Conservation (phyloP, 2,797 vertebrate species). For the Alectoris magna region DNA sequence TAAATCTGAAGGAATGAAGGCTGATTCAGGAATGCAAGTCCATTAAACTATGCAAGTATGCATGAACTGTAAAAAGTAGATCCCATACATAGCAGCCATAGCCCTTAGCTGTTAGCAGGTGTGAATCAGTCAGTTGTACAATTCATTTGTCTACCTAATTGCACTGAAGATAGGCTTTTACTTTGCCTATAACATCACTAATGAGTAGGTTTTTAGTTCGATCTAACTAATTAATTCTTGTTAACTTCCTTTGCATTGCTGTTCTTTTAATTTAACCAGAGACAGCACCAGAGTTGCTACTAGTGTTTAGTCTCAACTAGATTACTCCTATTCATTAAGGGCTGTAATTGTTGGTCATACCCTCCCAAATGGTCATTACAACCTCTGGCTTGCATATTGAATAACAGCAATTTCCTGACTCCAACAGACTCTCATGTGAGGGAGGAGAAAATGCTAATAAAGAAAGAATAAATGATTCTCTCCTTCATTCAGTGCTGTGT, state of each 20-base stretch:
- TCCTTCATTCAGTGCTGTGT: constrained; percentile 83
- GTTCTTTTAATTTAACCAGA: constrained; percentile 88
- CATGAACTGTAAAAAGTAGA: constrained; percentile 86
- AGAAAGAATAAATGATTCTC: constrained; percentile 86
- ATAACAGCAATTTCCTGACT: constrained; percentile 89
- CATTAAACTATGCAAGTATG: constrained; percentile 87
- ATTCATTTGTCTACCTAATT: constrained; percentile 94
- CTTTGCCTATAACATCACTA: constrained; percentile 90
- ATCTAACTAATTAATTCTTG: constrained; percentile 92
- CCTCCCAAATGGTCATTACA: constrained; percentile 87
- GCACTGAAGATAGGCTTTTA: constrained; percentile 89
- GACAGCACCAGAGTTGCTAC: constrained; percentile 82
- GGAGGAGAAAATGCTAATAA: constrained; percentile 87
- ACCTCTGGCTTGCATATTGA: constrained; percentile 86
- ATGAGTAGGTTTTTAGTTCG: constrained; percentile 88
- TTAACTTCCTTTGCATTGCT: constrained; percentile 87
- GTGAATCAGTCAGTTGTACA: constrained; percentile 88
- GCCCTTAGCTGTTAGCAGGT: constrained; percentile 88
- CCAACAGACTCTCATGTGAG: constrained; percentile 83
- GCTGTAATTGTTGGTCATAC: constrained; percentile 87
- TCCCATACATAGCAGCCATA: constrained; percentile 78
- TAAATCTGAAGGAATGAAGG: constrained; percentile 78
- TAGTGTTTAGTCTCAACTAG: constrained; percentile 85
- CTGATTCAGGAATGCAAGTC: constrained; percentile 80
- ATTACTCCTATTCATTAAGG: constrained; percentile 86